Conservation (phyloP, 2,888 invertebrate species). For the Ernsta delagoae region DNA sequence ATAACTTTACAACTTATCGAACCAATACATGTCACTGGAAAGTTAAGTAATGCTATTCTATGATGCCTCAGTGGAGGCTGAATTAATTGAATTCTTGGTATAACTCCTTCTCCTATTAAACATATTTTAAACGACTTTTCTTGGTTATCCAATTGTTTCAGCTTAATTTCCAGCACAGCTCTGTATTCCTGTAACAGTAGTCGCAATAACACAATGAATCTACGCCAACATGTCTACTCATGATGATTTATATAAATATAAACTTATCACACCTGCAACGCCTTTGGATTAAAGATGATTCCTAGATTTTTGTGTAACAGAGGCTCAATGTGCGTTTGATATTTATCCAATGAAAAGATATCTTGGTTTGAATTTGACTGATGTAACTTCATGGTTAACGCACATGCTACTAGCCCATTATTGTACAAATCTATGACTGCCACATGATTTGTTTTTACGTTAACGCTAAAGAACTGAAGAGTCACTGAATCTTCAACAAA, state of each 20-base stretch:
- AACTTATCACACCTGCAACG: slow-evolving; percentile 57
- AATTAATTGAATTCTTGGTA: slow-evolving; percentile 69
- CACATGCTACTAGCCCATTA: slow-evolving; percentile 74
- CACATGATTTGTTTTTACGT: slow-evolving; percentile 62
- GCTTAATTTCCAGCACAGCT: slow-evolving; percentile 71
- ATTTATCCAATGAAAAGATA: slow-evolving; percentile 74
- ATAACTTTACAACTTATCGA: slow-evolving; percentile 62
- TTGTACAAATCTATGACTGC: slow-evolving; percentile 73
- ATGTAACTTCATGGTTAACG: slow-evolving; percentile 66
- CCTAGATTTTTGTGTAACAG: slow-evolving; percentile 69
- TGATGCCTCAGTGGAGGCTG: slow-evolving; percentile 58
- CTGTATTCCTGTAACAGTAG: slow-evolving; percentile 67
- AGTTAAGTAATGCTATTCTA: slow-evolving; percentile 56
- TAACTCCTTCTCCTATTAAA: slow-evolving; percentile 74
- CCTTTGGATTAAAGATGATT: slow-evolving; percentile 72
- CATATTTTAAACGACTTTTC: slow-evolving; percentile 73
- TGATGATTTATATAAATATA: not conserved
- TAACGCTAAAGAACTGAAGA: slow-evolving; percentile 72
- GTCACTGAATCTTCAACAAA: slow-evolving; percentile 75
- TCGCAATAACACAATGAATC: not conserved
- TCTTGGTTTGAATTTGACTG: slow-evolving; percentile 62
- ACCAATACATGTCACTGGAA: slow-evolving; percentile 75
- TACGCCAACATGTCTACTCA: too few relatives aligned
- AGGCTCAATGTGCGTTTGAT: slow-evolving; percentile 73
- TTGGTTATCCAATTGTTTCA: slow-evolving; percentile 70